Percentiles rank a stretch among this genome's conserved stretches.
These are phyloP conservation scores for Galaxias olidus DNA, from an alignment of 2,797 vertebrate species.

Conservation along the genomic window DNA sequence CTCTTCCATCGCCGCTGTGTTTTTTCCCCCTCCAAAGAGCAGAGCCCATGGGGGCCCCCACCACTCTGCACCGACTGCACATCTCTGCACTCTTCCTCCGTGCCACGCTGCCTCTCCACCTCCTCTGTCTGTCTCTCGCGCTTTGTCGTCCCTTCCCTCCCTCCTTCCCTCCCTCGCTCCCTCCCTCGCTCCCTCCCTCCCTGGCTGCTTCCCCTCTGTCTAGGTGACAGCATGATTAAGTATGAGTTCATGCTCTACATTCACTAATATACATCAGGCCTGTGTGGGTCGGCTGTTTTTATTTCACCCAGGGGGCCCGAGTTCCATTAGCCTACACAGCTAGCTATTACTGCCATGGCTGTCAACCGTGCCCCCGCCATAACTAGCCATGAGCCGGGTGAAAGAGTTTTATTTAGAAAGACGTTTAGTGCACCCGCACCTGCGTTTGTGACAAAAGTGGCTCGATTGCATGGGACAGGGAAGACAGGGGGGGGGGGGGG, in stretches of 20 bases:
- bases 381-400: conserved; percentile 33
- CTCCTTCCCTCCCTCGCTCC: not conserved
- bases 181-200: not conserved
- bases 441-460: too few species aligned
- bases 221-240: not conserved
- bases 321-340: not conserved
- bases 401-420: conserved; percentile 27
- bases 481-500: too few species aligned
- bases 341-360: too few species aligned
- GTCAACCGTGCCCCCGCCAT: not conserved
- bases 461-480: too few species aligned
- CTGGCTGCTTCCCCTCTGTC: not conserved
- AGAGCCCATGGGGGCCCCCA: too few species aligned
- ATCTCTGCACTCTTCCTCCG: conserved; percentile 30
- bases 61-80: not conserved
- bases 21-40: too few species aligned
- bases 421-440: too few species aligned
- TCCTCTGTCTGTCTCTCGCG: not conserved
- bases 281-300: not conserved
- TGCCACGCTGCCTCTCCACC: conserved; percentile 20
- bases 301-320: not conserved
- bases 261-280: not conserved
- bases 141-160: not conserved
- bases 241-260: not conserved
- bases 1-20: too few species aligned